Base-by-base conservation (phyloP, 53 echinoderm and acorn worm genomes). In the Glandiceps talaboti region DNA sequence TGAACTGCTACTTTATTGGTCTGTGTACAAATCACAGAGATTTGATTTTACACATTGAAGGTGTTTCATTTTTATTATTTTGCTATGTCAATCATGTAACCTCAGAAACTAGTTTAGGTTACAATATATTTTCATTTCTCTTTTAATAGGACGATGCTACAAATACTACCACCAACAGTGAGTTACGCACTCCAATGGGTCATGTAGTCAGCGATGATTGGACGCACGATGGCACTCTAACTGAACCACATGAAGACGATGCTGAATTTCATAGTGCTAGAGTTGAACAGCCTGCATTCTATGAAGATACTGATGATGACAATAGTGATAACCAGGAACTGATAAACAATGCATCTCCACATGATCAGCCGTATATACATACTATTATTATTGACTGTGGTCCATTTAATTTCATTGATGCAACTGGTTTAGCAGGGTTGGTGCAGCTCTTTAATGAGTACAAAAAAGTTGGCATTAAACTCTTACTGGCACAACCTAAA, bases 371-470 rank as follows among this genome's bases (percentile, higher is more conserved):
- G 6, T 6, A 20, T 45, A 45, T 84, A 14, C 90, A 92, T 77
- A 90, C 92, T 14, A 83, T 94, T 29, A 88, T 94, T 28, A 72
- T 94, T 76, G 92, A 94, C 76, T 86, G 92, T 73, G 90, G 92
- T 74, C 81, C 88, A 1, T 87, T 96, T 33, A 92, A 90, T 80
- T 96, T 96, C 77, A 73, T 96, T 29, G 96, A 96, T 77, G 79
- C 87, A n/a, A 88, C 90, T 32, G 96, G 92, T 25, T 79, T 96
- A 1, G 83, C 84, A 32, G 88, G 88, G 1, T 81, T 96, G 32
- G 90, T 88, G 79, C 82, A 82, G 32, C 85, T 96, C 73, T 82
- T 92, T 1, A 84, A 88, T 25, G 96, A 92, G 73, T 96, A 96
- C 30, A 83, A 96, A 76, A 87, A 87, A 80, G 90, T 96, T 33